Conservation (phyloP, 2,888 invertebrate genomes). For the Cecidostiba fungosa region DNA sequence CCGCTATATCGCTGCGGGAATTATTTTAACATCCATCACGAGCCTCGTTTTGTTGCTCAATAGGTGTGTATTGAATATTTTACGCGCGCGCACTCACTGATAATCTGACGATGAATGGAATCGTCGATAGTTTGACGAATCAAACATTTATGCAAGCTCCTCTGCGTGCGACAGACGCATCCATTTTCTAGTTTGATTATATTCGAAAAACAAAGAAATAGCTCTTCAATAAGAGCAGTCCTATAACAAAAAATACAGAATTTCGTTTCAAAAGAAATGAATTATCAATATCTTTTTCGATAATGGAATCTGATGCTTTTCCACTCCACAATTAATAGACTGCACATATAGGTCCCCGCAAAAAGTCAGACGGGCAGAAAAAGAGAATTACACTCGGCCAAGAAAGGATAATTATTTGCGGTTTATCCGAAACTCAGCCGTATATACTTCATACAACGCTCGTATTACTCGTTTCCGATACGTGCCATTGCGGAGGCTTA, state of each 20-base stretch:
- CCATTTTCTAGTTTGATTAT: too few relatives aligned
- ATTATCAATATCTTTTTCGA: neutral
- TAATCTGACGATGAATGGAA: neutral
- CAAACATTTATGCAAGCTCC: neutral
- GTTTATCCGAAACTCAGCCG: slow-evolving; percentile 16
- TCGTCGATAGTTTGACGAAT: neutral
- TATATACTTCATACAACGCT: neutral
- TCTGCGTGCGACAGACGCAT: too few relatives aligned
- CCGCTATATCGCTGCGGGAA: neutral
- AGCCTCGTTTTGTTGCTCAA: neutral
- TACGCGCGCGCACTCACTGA: neutral
- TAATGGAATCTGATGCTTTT: neutral
- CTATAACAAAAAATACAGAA: too few relatives aligned
- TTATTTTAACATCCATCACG: slow-evolving; percentile 5
- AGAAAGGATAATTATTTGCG: slow-evolving; percentile 44
- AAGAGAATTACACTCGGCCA: neutral
- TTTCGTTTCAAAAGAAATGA: neutral
- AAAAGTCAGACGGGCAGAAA: neutral
- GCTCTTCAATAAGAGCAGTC: too few relatives aligned
- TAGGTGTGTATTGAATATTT: neutral
- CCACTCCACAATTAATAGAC: neutral
- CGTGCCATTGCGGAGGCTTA: slow-evolving; percentile 24
- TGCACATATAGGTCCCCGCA: neutral
- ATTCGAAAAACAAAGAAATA: too few relatives aligned
- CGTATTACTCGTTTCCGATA: neutral